Base-by-base conservation (phyloP, 2,888 invertebrate species). In the Lasiommata megera region DNA sequence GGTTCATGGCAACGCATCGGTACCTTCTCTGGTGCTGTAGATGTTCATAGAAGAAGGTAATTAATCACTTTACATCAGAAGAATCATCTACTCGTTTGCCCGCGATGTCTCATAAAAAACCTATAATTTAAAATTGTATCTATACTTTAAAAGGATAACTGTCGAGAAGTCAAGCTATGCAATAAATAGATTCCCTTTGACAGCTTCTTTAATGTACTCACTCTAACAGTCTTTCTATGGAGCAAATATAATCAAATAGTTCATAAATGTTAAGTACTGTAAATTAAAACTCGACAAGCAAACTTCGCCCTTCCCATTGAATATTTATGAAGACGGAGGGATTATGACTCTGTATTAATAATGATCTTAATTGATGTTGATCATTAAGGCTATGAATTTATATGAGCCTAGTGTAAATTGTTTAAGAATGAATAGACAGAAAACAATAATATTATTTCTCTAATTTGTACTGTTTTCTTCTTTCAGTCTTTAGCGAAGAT, bases 401-500 rank as follows among this genome's bases (percentile, higher is more conserved):
- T 67, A 70, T 69, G 67, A 63, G 61, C 64, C 62, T 54, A 5
- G 60, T 66, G 62, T 69, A 71, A 74, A 73, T 73, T 73, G 28
- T 50, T 50, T 23, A 18, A 28, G 34, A 16, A 46, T 18, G 16
- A 31, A 47, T 34, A 17, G 17, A 34, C 11, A n/a, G n/a, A n/a
- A 46, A n/a, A 47, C 12, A 17, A 34, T 8, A 28, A 37, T 18
- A 40, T 16, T 46, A 7, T 1, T 9, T 14, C n/a, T 44, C 14
- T 46, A 29, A 46, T 14, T 46, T 31, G 11, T 16, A 14, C 8
- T 46, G 1, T 40, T 31, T 55, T 63, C 44, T 40, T 11, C 58
- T 92, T 86, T 82, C 92, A 93, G 95, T 96, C 82, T 96, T 96
- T 88, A 96, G 96, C 73, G 96, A 96, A 84, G 96, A 96, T 84